phyloP scores from a whole-genome alignment of 2,888 invertebrate species.

The Drosophila barbarae region DNA sequence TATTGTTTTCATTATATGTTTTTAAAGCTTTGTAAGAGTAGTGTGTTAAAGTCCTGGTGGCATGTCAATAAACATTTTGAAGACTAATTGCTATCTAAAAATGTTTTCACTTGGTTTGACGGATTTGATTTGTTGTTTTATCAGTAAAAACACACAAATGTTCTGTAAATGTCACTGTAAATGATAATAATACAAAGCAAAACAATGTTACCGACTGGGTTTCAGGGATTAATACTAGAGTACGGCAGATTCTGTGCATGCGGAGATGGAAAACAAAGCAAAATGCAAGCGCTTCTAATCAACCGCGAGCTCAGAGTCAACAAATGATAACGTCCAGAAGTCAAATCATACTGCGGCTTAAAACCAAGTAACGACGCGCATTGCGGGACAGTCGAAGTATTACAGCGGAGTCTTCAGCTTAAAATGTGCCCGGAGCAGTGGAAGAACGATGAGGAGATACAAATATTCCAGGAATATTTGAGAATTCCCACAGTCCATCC shows the following conservation, averaged over 20 bases:
- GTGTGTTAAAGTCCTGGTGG: not conserved
- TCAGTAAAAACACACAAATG: not conserved
- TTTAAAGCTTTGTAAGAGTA: not conserved
- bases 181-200: constrained; percentile 1
- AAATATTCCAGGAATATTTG: constrained; percentile 91
- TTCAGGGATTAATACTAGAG: not conserved
- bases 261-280: not conserved
- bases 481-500: constrained; percentile 94
- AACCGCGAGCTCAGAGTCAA: constrained; percentile 6
- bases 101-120: not conserved
- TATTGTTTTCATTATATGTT: not conserved
- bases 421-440: constrained; percentile 67
- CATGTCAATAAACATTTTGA: constrained; percentile 1
- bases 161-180: not conserved
- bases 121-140: constrained; percentile 1
- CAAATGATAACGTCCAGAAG: constrained; percentile 16
- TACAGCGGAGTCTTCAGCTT: not conserved
- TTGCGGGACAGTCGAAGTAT: constrained; percentile 6
- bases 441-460: constrained; percentile 83
- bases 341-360: constrained; percentile 3
- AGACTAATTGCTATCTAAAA: constrained; percentile 1
- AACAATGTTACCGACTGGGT: not conserved
- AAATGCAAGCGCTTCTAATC: not conserved
- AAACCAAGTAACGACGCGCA: not conserved
- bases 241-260: not conserved